phyloP scores from a whole-genome alignment of 2,113 vertebrate species.

The Zosterops lateralis region DNA sequence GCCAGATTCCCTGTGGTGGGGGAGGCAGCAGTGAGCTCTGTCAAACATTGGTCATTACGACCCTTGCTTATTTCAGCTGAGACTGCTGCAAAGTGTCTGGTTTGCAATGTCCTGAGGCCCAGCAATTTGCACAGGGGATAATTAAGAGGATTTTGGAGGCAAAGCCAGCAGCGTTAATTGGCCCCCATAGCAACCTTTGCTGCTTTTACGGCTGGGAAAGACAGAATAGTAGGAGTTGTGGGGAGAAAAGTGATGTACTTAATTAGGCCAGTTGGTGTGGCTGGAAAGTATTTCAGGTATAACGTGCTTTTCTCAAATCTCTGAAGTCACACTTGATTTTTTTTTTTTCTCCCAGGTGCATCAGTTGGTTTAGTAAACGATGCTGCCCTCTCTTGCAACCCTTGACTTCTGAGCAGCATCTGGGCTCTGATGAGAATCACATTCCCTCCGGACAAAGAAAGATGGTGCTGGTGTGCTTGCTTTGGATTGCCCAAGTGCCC shows the following conservation, averaged over 20 bases:
- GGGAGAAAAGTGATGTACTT: background rate
- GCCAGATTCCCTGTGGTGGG: fast-evolving
- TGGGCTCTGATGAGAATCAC: fast-evolving
- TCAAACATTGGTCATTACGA: background rate
- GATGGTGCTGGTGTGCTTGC: background rate
- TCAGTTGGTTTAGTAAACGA: background rate
- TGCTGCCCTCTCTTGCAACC: background rate
- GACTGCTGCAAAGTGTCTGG: background rate
- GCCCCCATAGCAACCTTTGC: background rate
- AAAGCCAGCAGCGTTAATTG: background rate
- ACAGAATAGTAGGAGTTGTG: background rate
- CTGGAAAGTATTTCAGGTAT: background rate
- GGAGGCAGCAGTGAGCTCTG: background rate
- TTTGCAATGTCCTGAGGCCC: background rate
- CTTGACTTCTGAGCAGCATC: background rate
- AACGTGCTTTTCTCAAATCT: background rate
- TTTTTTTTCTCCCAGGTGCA: background rate
- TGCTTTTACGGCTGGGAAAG: background rate
- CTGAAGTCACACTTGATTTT: background rate
- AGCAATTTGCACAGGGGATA: background rate
- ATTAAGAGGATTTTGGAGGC: background rate
- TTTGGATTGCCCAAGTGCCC: background rate
- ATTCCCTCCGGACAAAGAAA: background rate
- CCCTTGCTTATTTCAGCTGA: background rate
- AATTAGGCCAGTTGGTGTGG: background rate